A percentile compares a stretch with the other conserved stretches of the same genome.
Conservation (phyloP, 2,113 vertebrate species). For the Anolis sagrei region DNA sequence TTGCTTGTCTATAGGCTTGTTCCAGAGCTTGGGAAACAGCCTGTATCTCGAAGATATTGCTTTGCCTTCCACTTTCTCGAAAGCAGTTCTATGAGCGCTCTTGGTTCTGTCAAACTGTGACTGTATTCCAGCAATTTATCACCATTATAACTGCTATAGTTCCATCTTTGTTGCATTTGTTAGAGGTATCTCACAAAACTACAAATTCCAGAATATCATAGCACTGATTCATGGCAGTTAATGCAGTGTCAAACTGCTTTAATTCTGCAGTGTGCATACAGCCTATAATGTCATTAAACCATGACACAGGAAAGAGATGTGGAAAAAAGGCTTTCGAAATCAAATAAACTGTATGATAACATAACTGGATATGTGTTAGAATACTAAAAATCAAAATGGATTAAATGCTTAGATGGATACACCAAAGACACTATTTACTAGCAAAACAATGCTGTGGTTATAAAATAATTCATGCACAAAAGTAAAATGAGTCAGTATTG, state of each 20-base stretch:
- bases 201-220: too few species aligned
- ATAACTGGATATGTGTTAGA: neutral
- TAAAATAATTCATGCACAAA: neutral
- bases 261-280: too few species aligned
- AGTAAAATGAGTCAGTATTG: neutral
- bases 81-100: neutral
- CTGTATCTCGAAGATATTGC: neutral
- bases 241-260: too few species aligned
- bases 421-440: conserved; percentile 23
- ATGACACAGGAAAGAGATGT: neutral
- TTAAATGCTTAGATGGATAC: conserved; percentile 41
- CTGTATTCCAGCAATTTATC: too few species aligned
- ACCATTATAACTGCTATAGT: too few species aligned
- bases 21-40: neutral
- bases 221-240: too few species aligned
- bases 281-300: neutral
- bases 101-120: neutral
- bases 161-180: too few species aligned
- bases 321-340: neutral
- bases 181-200: too few species aligned
- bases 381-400: neutral
- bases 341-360: conserved; percentile 1
- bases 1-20: neutral
- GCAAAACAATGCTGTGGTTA: conserved; percentile 23
- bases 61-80: neutral